Evolutionary conservation across 2,888 invertebrate species (phyloP), one percentile per base, ranked within the genome.

Genomic region (Keiferia lycopersicella): DNA sequence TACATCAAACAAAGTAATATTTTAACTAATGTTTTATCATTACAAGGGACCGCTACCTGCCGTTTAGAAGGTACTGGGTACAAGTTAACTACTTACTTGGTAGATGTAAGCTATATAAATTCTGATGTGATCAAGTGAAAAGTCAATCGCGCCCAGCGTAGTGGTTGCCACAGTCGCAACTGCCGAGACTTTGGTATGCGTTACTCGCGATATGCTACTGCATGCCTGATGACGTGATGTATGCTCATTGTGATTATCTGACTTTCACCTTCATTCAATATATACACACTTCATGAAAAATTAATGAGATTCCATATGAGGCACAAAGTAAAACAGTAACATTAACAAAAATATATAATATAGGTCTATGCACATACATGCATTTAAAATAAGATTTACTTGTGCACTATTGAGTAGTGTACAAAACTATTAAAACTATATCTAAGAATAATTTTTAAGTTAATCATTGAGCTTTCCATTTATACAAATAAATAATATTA

Each of bases 381-480:
- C 60, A 50, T 81, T 79, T 83, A 84, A 81, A 80, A 77, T 83
- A 82, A 80, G 70, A 86, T 88, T 87, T 85, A 84, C 83, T 86
- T 86, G 86, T 80, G 85, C 88, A 86, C 78, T 74, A 78, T 74
- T 75, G 74, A 79, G 84, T 82, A 79, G 84, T 82, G 84, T 88
- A 87, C 87, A 84, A 84, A 72, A 71, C 74, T 80, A 77, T 41
- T 50, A 50, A 59, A 78, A 77, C 79, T 79, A 82, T 79, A 76
- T 75, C 83, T 85, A 86, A 87, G 82, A 86, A 73, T 87, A 88
- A 87, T 83, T 88, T 66, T 90, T 89, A 87, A 88, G 86, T 89
- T 89, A 88, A 83, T 81, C 86, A 89, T 91, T 91, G 91, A 91
- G 91, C 90, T 89, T 89, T 86, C 87, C 77, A 87, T 91, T 87